phyloP scores from a whole-genome alignment of 2,113 vertebrate genomes.

The Ahaetulla prasina region DNA sequence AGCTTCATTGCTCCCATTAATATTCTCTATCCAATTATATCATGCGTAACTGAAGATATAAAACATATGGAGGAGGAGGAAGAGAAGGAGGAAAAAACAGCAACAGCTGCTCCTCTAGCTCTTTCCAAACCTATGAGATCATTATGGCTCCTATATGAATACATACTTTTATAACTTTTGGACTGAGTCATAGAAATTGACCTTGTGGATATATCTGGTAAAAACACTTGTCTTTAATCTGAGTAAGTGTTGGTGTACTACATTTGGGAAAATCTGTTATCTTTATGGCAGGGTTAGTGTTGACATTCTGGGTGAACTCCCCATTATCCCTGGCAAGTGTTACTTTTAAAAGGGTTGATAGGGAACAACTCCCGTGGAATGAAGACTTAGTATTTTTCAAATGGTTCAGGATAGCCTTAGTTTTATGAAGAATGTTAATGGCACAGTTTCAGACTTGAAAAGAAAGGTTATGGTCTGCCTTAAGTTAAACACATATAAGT shows the following conservation, averaged over 20 bases:
- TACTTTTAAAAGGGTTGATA: not conserved
- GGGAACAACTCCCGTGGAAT: not conserved
- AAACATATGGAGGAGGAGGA: not conserved
- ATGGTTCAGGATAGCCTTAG: conserved; percentile 17
- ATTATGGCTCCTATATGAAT: conserved; percentile 23
- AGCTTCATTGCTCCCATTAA: conserved; percentile 7
- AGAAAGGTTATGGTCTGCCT: not conserved
- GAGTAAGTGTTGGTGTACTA: not conserved
- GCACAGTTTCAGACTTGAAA: not conserved
- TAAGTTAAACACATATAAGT: not conserved
- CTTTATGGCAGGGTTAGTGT: not conserved
- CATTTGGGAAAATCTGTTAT: conserved; percentile 23
- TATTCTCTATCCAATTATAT: not conserved
- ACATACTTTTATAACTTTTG: conserved; percentile 16
- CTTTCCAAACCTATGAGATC: not conserved
- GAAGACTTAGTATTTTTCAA: conserved; percentile 9
- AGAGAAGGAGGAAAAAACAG: not conserved
- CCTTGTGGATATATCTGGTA: conserved; percentile 33
- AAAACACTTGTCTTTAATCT: conserved; percentile 44
- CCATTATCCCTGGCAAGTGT: not conserved
- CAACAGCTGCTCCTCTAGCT: not conserved
- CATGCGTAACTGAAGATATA: not conserved
- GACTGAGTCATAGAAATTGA: conserved; percentile 45
- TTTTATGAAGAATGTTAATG: not conserved
- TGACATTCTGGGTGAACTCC: not conserved